Base-by-base conservation (phyloP, 2,113 vertebrate genomes). In the Pardalotus punctatus region DNA sequence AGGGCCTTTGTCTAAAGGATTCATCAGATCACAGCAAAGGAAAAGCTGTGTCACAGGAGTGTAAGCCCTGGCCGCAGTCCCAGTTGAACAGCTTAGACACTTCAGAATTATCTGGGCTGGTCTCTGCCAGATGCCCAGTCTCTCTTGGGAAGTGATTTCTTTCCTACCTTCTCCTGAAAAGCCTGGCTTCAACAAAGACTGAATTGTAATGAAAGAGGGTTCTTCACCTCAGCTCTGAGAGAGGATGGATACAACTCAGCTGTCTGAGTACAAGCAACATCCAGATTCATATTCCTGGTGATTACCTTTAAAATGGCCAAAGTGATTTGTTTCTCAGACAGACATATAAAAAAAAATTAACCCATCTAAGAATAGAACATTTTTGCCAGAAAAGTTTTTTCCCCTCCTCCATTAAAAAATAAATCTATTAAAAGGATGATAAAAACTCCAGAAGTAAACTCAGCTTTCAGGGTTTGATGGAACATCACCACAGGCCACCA, bases 201-300 rank as follows among this genome's bases (percentile, higher is more conserved):
- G 57, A 71, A 64, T 27, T 71, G 16, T 9, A 71, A 42, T 1
- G 8, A 35, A 40, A 71, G 17, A 38, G 4, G 3, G 12, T 36
- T 82, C 35, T 47, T 61, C 31, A 35, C 19, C 38, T 86, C 1
- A 1, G 0, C 7, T 29, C 23, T 66, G 33, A 27, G 38, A 45
- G 6, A 69, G 2, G 11, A 18, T 51, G 31, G 12, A 17, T 42
- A 27, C 2, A 40, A 56, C 11, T 81, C 2, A 3, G 4, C 10
- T 2, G 0, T n/a, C 6, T n/a, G 28, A 45, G 8, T 36, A 56
- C 11, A 72, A 71, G 13, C 11, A 51, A 17, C n/a, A 65, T 6
- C 17, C 24, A 82, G 67, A 69, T 20, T 60, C 45, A 23, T 25
- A 35, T 10, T 13, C 4, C 2, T 0, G 1, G 12, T 21, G 31